phyloP scores from a whole-genome alignment of 2,888 invertebrate species.

The Hedya salicella region DNA sequence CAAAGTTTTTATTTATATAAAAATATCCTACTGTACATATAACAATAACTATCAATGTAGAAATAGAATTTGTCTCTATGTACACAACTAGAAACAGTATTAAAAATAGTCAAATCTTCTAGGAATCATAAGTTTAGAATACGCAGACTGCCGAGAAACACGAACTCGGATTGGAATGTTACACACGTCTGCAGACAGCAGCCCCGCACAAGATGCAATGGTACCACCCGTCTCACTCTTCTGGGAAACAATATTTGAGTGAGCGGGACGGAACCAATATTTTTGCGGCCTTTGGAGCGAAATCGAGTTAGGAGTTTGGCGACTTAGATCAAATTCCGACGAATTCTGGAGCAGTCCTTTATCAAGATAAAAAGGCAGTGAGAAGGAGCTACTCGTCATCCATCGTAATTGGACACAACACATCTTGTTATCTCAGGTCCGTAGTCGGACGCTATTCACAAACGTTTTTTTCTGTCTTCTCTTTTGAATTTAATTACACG shows the following conservation, averaged over 20 bases:
- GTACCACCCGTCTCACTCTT: not conserved
- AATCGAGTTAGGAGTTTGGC: too few species aligned
- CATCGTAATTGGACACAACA: too few species aligned
- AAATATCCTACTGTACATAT: constrained; percentile 83
- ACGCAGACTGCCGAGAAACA: constrained; percentile 56
- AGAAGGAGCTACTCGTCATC: too few species aligned
- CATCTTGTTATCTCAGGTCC: too few species aligned
- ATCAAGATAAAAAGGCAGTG: too few species aligned
- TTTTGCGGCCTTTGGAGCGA: not conserved
- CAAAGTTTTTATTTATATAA: constrained; percentile 76
- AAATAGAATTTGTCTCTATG: constrained; percentile 80
- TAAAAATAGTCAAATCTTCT: constrained; percentile 81
- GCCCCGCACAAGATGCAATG: not conserved
- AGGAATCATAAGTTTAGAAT: constrained; percentile 67
- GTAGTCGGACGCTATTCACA: too few species aligned
- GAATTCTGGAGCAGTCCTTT: too few species aligned
- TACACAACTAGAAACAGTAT: constrained; percentile 80
- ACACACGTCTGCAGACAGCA: not conserved
- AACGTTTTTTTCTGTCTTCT: not conserved
- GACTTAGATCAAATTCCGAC: too few species aligned
- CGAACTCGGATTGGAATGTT: constrained; percentile 49
- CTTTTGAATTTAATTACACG: not conserved
- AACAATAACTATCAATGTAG: constrained; percentile 79
- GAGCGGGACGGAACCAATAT: not conserved
- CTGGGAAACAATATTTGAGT: not conserved